A percentile compares a stretch with the other conserved stretches of the same genome.
These are phyloP conservation scores for Danio kyathit DNA, from an alignment of 2,797 vertebrate species.

Conservation along the genomic window DNA sequence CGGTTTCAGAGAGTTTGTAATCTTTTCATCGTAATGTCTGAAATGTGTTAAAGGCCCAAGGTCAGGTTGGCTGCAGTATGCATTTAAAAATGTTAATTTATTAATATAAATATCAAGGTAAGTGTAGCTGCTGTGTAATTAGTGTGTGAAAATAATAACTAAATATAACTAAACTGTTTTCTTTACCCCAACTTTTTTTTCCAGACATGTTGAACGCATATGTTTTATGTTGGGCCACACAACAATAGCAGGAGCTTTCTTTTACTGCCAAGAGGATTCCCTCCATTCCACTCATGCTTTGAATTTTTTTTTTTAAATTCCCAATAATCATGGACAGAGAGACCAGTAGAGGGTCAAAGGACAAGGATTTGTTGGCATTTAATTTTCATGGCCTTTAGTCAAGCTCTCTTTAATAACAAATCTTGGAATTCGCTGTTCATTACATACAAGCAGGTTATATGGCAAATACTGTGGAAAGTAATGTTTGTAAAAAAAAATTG, in stretches of 20 bases:
- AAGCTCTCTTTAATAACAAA: slow-evolving; percentile 70
- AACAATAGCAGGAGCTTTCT: slow-evolving; percentile 40
- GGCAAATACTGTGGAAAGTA: neutral
- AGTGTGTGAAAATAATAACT: neutral
- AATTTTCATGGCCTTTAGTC: slow-evolving; percentile 73
- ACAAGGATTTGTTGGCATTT: slow-evolving; percentile 70
- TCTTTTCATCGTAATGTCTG: slow-evolving; percentile 24
- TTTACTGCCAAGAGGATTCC: slow-evolving; percentile 52
- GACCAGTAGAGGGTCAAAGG: slow-evolving; percentile 60
- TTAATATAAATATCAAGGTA: neutral
- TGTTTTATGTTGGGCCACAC: slow-evolving; percentile 38
- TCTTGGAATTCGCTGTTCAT: slow-evolving; percentile 63
- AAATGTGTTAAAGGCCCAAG: neutral
- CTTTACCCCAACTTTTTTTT: neutral
- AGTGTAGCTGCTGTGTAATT: neutral
- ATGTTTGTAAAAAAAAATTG: neutral
- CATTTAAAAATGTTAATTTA: neutral
- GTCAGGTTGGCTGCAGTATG: neutral
- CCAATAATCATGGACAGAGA: slow-evolving; percentile 61
- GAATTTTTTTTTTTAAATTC: slow-evolving; percentile 65
- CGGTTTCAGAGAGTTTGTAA: slow-evolving; percentile 40
- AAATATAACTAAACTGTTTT: neutral
- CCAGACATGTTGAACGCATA: slow-evolving; percentile 40
- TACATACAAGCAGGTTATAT: slow-evolving; percentile 59
- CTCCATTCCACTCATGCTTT: slow-evolving; percentile 69